Percentiles rank a stretch among this genome's conserved stretches.
phyloP scores from a whole-genome alignment of 2,113 vertebrate genomes.

The Cyphomyrus discorhynchus region DNA sequence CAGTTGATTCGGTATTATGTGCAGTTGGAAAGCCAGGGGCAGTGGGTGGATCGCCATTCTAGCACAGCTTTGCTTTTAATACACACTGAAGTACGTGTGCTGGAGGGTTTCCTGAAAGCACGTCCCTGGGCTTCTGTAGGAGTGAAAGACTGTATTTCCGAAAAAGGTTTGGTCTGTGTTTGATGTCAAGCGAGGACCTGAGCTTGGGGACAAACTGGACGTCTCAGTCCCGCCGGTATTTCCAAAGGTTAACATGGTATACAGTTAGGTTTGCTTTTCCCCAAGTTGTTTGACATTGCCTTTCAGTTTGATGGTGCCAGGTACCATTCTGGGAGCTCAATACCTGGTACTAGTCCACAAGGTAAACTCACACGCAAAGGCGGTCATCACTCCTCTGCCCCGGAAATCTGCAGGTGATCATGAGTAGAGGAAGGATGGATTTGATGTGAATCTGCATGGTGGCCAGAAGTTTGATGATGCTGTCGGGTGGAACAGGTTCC shows the following conservation, averaged over 20 bases:
- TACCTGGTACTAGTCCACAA: not conserved
- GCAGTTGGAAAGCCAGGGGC: not conserved
- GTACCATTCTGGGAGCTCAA: not conserved
- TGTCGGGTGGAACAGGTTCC: not conserved
- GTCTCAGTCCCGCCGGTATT: not conserved
- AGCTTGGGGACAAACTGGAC: not conserved
- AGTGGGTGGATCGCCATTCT: not conserved
- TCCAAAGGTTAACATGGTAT: not conserved
- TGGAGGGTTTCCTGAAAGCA: not conserved
- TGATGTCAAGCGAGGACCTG: not conserved
- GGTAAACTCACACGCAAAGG: not conserved
- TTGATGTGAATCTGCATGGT: not conserved
- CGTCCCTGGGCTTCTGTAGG: not conserved
- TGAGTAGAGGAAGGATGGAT: not conserved
- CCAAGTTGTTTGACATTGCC: not conserved
- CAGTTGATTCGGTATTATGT: not conserved
- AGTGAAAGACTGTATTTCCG: not conserved
- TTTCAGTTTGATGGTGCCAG: not conserved
- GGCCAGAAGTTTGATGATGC: not conserved
- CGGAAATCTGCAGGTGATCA: not conserved
- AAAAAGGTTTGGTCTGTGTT: not conserved
- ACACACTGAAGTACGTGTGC: not conserved
- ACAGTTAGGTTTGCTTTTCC: not conserved
- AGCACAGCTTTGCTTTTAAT: not conserved
- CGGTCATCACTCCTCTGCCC: not conserved